These are phyloP conservation scores for Spilogale gracilis DNA, from an alignment of 2,113 vertebrate species.

Conservation along the genomic window DNA sequence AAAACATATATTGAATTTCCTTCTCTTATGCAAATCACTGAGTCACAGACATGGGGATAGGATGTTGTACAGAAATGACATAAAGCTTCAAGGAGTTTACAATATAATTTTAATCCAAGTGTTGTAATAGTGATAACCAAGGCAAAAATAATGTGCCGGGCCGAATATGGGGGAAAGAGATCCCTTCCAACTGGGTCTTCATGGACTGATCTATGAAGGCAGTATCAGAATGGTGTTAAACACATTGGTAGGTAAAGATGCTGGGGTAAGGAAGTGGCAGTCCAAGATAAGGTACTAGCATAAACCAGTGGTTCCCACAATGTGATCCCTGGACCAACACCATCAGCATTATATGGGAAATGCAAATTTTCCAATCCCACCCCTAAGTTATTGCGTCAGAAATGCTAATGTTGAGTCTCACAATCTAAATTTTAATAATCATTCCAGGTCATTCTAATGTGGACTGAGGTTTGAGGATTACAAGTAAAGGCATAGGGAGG, in stretches of 20 bases:
- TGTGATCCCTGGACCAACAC: background rate
- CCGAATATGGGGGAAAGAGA: background rate
- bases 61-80: conserved; percentile 39
- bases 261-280: background rate
- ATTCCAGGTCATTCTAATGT: background rate
- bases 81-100: background rate
- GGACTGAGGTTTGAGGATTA: background rate
- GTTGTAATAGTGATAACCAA: background rate
- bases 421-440: background rate
- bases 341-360: background rate
- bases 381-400: background rate
- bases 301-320: background rate
- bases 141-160: background rate
- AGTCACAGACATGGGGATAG: background rate
- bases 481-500: background rate
- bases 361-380: background rate
- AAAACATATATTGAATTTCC: background rate
- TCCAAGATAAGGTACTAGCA: background rate
- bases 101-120: conserved; percentile 22
- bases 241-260: background rate
- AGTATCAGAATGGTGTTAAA: background rate
- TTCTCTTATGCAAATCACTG: background rate
- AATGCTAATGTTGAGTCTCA: background rate
- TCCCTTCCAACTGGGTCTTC: background rate
- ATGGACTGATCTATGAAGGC: background rate